phyloP scores from a whole-genome alignment of 1,140 invertebrate genomes.

The Phymorhynchus buccinoides region DNA sequence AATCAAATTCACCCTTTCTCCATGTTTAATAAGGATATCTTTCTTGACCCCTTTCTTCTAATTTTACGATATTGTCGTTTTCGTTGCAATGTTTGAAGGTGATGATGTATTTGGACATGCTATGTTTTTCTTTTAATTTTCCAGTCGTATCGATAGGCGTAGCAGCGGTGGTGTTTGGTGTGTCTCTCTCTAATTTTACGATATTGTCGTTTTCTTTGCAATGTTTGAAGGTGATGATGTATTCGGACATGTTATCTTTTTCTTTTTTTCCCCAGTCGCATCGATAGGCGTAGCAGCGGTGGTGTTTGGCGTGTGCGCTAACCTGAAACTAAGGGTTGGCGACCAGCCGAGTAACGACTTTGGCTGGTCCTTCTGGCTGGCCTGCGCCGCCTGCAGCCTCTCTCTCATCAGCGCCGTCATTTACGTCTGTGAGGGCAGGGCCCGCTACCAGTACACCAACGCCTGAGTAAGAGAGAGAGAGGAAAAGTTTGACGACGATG shows the following conservation, averaged over 20 bases:
- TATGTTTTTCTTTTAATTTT: conserved; percentile 2
- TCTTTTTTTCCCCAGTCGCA: conserved; percentile 36
- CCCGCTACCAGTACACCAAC: conserved; percentile 20
- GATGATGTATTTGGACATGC: no score
- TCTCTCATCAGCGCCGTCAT: conserved; percentile 51
- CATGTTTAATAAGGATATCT: no score
- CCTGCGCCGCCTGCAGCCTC: conserved; percentile 41
- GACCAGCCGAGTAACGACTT: not conserved
- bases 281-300: conserved; percentile 42
- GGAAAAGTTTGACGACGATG: no score
- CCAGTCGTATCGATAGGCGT: conserved; percentile 45
- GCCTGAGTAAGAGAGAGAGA: no score
- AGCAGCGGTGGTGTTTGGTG: conserved; percentile 48
- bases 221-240: no score
- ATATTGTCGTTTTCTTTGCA: no score
- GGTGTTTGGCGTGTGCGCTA: conserved; percentile 48
- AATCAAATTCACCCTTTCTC: no score
- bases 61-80: no score
- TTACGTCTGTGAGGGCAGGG: conserved; percentile 47
- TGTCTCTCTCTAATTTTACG: no score
- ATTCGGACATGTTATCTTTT: no score
- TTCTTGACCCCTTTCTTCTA: no score
- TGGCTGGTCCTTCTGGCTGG: conserved; percentile 55
- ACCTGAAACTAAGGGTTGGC: not conserved
- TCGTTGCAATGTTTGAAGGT: no score